Evolutionary conservation across 2,888 invertebrate species (phyloP).

Genomic region (Chironomus riparius): DNA sequence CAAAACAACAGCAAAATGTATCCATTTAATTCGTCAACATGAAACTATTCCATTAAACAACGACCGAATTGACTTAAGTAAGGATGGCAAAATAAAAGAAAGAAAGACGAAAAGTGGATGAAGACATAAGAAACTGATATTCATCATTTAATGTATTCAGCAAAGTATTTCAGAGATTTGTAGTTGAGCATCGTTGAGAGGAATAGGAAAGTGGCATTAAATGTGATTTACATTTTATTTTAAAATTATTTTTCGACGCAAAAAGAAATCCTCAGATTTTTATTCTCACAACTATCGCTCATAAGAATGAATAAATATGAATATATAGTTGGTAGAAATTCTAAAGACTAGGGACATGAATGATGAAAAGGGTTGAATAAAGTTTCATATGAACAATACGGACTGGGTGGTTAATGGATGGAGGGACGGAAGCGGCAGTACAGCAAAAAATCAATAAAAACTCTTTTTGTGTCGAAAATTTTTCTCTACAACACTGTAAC

Average conservation of each 20-base stretch:
- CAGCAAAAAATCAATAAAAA: not conserved
- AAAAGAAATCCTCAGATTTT: not conserved
- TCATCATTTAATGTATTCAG: conserved; percentile 22
- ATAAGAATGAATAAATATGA: not conserved
- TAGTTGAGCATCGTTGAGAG: not conserved
- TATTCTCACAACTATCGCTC: not conserved
- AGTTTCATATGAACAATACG: not conserved
- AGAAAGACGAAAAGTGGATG: not conserved
- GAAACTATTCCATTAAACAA: conserved; percentile 5
- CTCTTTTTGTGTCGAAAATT: not conserved
- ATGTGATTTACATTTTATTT: conserved; percentile 26
- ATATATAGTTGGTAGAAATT: no score
- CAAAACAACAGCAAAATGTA: not conserved
- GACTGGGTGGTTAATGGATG: no score
- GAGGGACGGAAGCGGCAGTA: not conserved
- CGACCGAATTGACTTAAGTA: not conserved
- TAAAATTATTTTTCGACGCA: not conserved
- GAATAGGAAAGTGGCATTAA: conserved; percentile 21
- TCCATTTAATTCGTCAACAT: not conserved
- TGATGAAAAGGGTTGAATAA: not conserved
- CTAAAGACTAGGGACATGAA: not conserved
- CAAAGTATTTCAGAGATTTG: conserved; percentile 22
- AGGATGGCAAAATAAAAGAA: not conserved
- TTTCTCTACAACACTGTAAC: not conserved
- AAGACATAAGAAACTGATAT: not conserved